Evolutionary conservation across 2,113 vertebrate species (phyloP).

Genomic region (Peromyscus californicus): DNA sequence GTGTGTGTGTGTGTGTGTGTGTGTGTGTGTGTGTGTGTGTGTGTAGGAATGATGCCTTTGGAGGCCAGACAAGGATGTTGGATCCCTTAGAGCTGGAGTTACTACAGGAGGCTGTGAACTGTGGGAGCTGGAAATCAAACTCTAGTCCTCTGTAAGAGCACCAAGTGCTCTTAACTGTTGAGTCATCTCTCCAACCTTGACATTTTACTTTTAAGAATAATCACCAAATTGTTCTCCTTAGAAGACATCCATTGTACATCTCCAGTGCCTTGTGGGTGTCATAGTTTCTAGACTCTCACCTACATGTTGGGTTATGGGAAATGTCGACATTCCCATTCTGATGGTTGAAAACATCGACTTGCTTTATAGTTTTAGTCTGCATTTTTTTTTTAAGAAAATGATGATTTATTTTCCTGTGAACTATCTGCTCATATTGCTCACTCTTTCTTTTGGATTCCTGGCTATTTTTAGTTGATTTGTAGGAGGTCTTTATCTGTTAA

Average conservation of each 20-base stretch:
- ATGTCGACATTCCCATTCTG: neutral
- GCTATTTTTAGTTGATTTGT: neutral
- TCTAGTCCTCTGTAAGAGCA: neutral
- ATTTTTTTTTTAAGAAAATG: conserved; percentile 1
- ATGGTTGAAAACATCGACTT: conserved; percentile 13
- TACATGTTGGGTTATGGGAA: neutral
- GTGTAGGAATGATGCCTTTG: neutral
- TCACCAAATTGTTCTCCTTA: neutral
- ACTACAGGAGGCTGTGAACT: neutral
- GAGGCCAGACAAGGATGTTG: neutral
- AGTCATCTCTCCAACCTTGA: neutral
- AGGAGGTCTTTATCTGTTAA: conserved; percentile 32
- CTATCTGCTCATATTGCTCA: neutral
- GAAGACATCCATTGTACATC: neutral
- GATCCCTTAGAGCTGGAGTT: neutral
- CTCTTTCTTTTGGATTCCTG: neutral
- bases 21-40: neutral
- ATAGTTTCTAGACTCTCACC: neutral
- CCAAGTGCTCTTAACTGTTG: neutral
- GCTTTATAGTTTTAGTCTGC: conserved; percentile 7
- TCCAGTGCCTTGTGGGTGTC: neutral
- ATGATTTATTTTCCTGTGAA: neutral
- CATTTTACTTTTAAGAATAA: neutral
- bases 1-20: neutral
- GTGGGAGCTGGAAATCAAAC: neutral